A percentile compares a stretch with the other conserved stretches of the same genome.
Conservation (phyloP, 1,140 invertebrate genomes). For the Nebria ingens region DNA sequence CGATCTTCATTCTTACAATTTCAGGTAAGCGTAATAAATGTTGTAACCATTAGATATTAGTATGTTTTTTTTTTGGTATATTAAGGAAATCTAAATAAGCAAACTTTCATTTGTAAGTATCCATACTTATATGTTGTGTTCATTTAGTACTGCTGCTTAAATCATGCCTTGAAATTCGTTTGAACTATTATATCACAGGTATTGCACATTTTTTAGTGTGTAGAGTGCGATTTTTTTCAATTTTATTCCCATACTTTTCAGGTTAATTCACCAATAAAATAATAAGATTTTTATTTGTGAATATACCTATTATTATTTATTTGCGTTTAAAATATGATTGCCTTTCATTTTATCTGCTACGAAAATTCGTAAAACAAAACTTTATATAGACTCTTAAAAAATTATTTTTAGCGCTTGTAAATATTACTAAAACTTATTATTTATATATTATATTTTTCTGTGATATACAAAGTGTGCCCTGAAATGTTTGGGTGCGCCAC, state of each 20-base stretch:
- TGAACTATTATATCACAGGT: conserved; percentile 1
- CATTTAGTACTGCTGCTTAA: background rate
- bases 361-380: no score
- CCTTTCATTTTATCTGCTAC: background rate
- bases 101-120: conserved; percentile 1
- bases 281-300: no score
- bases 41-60: background rate
- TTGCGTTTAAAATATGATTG: no score
- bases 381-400: no score
- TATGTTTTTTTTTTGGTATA: background rate
- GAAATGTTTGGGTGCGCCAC: background rate
- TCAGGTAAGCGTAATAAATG: background rate
- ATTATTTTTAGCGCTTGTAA: no score
- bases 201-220: background rate
- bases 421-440: no score
- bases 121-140: background rate
- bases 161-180: background rate
- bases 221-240: conserved; percentile 3
- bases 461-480: no score
- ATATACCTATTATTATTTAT: no score
- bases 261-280: no score
- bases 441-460: no score
- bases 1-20: background rate
- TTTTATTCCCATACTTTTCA: conserved; percentile 11
- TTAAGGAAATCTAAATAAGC: background rate